Base-by-base conservation (phyloP, 2,888 invertebrate species). In the Polylopha cassiicola region DNA sequence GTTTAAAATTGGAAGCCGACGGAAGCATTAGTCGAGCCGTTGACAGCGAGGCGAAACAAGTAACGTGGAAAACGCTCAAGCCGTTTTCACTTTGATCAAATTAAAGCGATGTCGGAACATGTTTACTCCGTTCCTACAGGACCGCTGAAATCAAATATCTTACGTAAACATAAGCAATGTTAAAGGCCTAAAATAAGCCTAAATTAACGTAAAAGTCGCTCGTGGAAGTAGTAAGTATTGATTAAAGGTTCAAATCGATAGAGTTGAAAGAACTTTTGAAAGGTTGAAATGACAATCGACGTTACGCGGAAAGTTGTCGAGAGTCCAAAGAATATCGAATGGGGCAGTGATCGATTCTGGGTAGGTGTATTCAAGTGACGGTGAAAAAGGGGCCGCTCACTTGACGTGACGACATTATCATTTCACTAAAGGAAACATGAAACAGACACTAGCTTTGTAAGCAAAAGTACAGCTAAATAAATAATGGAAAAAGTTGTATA, bases 1-100 rank as follows among this genome's bases (percentile, higher is more conserved):
- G 77, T 78, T 80, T 77, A 74, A 75, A 78, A 76, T 77, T 73
- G 71, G 76, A 73, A 67, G 48, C 63, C 69, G 65, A 69, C 78
- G 81, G 80, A 82, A 80, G 77, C 84, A 82, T 84, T 84, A 84
- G 79, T 65, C 46, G 69, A 65, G 58, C 62, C 62, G 82, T 71
- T 78, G 84, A 84, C 80, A 78, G 81, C 70, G 63, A 67, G 66
- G 70, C 61, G 73, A 64, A 71, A 72, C 75, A 73, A 75, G 70
- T 71, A 67, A 67, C 71, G 69, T 67, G 73, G 77, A 79, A 79
- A 79, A 73, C 65, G 68, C 61, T 60, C 54, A 56, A 55, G 61
- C 61, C 65, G 64, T 76, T 80, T 75, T 65, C 66, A 70, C 81
- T 81, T 82, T 79, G 80, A 82, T 81, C 77, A 66, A 74, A 80